These are phyloP conservation scores for Parazoanthus swiftii DNA, from an alignment of 92 coral and sea anemone genomes.

Conservation along the genomic window DNA sequence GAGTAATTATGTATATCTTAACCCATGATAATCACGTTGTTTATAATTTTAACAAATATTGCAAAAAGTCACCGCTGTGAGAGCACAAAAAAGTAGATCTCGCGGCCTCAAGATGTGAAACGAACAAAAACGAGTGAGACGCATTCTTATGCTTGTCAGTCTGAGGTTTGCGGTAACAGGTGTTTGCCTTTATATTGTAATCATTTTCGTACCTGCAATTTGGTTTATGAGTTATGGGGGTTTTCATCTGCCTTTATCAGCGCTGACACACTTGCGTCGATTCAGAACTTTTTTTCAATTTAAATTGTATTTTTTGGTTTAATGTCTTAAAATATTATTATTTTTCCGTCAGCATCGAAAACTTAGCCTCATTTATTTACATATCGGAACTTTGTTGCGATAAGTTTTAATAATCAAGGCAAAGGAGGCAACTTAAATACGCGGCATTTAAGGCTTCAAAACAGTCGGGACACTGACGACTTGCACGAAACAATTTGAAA, in stretches of 20 bases:
- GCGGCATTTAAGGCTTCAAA: too few species aligned
- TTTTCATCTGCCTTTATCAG: not conserved
- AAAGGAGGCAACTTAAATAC: too few species aligned
- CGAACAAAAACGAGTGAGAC: too few species aligned
- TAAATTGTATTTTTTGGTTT: not conserved
- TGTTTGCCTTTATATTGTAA: not conserved
- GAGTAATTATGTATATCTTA: not conserved
- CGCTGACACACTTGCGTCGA: not conserved
- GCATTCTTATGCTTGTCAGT: not conserved
- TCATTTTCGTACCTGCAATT: not conserved
- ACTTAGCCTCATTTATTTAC: not conserved
- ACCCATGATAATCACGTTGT: not conserved
- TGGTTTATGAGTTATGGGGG: not conserved
- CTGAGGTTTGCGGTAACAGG: not conserved
- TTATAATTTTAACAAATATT: too few species aligned
- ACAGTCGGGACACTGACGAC: not conserved
- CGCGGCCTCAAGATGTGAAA: not conserved
- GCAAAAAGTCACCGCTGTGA: not conserved
- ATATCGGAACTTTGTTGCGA: not conserved
- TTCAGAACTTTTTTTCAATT: too few species aligned
- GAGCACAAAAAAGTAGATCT: not conserved
- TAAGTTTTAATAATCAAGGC: not conserved
- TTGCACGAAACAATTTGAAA: not conserved
- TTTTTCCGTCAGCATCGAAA: not conserved
- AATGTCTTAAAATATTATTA: too few species aligned